Conservation (phyloP, 2,888 invertebrate genomes). For the Cryptops parisi region DNA sequence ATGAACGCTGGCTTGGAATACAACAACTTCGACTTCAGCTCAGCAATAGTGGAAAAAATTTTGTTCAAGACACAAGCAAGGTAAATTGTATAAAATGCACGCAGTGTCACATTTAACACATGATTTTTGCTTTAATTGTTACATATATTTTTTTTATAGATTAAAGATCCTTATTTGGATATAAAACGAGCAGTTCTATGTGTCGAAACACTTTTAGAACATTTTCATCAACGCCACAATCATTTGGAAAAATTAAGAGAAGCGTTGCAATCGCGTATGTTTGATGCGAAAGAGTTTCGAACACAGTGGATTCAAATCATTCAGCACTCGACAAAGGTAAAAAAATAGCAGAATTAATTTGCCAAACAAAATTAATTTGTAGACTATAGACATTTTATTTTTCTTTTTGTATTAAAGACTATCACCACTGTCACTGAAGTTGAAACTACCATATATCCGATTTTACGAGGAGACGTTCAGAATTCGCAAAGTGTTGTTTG, state of each 20-base stretch:
- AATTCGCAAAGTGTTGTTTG: slow-evolving; percentile 42
- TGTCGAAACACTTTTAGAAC: slow-evolving; percentile 51
- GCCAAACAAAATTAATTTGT: not conserved
- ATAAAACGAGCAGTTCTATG: slow-evolving; percentile 48
- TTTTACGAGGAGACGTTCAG: slow-evolving; percentile 47
- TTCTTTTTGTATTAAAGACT: not conserved
- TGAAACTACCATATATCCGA: slow-evolving; percentile 57
- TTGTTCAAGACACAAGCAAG: slow-evolving; percentile 45
- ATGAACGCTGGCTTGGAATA: slow-evolving; percentile 50
- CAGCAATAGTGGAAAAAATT: slow-evolving; percentile 49
- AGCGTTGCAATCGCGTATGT: slow-evolving; percentile 50
- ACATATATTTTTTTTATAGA: slow-evolving; percentile 32
- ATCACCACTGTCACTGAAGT: slow-evolving; percentile 32
- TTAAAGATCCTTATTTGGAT: slow-evolving; percentile 53
- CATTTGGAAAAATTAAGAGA: slow-evolving; percentile 53
- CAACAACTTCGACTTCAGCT: slow-evolving; percentile 49
- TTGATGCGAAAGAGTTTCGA: slow-evolving; percentile 37
- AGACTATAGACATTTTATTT: not conserved
- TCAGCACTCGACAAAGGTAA: slow-evolving; percentile 51
- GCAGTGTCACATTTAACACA: not conserved
- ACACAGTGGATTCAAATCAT: slow-evolving; percentile 38
- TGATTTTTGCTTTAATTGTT: not conserved
- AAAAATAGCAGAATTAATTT: not conserved
- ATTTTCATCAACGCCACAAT: slow-evolving; percentile 47
- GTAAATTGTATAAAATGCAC: slow-evolving; percentile 23